These are phyloP conservation scores for Bos indicus DNA, from an alignment of 2,113 vertebrate genomes.

Conservation along the genomic window DNA sequence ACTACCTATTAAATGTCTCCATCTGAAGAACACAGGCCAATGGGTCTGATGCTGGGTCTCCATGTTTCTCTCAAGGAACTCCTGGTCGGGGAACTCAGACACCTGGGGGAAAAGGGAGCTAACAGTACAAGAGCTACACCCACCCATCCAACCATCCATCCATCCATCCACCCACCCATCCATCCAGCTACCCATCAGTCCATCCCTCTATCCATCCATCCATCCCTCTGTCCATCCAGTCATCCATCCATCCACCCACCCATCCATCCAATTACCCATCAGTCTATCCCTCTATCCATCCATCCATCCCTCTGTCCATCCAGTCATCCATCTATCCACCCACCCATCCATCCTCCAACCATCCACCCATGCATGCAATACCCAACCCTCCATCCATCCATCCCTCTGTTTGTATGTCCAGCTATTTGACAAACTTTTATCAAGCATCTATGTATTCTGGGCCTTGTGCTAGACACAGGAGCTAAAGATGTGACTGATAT, in stretches of 20 bases:
- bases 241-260: too few relatives aligned
- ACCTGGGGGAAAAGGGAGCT: background rate
- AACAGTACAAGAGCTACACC: background rate
- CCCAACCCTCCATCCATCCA: background rate
- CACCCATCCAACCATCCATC: too few relatives aligned
- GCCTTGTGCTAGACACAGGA: background rate
- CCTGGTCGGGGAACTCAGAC: background rate
- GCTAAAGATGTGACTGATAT: background rate
- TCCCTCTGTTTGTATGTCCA: background rate
- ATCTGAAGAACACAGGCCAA: background rate
- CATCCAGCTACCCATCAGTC: background rate
- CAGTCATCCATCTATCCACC: background rate
- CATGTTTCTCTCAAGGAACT: background rate
- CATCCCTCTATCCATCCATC: background rate
- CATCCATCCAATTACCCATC: too few relatives aligned
- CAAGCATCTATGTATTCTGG: background rate
- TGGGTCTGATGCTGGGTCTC: background rate
- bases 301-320: background rate
- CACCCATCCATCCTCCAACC: background rate
- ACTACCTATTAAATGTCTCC: background rate
- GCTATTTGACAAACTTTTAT: background rate
- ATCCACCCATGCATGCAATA: too few relatives aligned
- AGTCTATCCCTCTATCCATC: too few relatives aligned
- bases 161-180: background rate
- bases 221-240: background rate